phyloP scores from a whole-genome alignment of 2,797 vertebrate genomes.

The Melanotaenia boesemani region DNA sequence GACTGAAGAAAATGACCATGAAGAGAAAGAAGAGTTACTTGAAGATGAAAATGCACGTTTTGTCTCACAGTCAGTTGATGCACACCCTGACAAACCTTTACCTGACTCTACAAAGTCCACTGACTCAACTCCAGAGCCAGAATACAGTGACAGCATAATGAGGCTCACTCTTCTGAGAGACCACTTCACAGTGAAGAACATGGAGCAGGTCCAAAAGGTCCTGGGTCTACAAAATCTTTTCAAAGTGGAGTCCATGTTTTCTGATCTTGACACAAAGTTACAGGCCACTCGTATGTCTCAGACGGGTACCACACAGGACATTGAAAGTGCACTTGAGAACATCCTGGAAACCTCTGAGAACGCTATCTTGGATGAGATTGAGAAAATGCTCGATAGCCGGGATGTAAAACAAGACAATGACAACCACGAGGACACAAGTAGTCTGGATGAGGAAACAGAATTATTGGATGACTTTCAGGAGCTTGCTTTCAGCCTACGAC shows the following conservation, averaged over 20 bases:
- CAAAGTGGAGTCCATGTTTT: constrained; percentile 89
- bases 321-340: constrained; percentile 86
- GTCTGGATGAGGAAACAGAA: constrained; percentile 86
- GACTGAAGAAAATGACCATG: constrained; percentile 41
- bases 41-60: constrained; percentile 93
- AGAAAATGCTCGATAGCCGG: constrained; percentile 85
- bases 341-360: constrained; percentile 90
- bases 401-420: constrained; percentile 60
- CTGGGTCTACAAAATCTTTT: constrained; percentile 83
- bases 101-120: constrained; percentile 13
- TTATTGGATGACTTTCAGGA: constrained; percentile 93
- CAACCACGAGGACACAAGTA: constrained; percentile 65
- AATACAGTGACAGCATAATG: constrained; percentile 79
- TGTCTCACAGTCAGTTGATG: constrained; percentile 30
- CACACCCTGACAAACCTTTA: constrained; percentile 14
- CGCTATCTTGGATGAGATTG: constrained; percentile 86
- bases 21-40: constrained; percentile 81
- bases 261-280: constrained; percentile 86
- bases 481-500: constrained; percentile 89
- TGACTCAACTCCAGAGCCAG: constrained; percentile 47
- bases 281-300: constrained; percentile 74
- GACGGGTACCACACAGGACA: constrained; percentile 67
- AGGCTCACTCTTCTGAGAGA: constrained; percentile 83
- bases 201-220: constrained; percentile 83
- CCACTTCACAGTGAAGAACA: constrained; percentile 84